Evolutionary conservation across 1,140 invertebrate species (phyloP).

Genomic region (Homalodisca vitripennis): DNA sequence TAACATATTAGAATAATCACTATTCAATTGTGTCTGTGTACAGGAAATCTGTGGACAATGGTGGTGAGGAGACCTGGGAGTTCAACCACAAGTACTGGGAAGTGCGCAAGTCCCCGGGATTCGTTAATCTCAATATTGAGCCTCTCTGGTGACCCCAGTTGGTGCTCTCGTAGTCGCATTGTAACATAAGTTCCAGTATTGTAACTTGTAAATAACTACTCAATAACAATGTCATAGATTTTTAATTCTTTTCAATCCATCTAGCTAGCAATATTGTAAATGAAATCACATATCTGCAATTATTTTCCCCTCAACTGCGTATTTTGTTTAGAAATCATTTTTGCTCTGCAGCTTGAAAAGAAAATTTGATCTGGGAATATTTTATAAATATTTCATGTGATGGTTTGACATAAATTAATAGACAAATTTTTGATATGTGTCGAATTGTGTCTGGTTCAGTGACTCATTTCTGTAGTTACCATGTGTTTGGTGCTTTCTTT

Average conservation of each 20-base stretch:
- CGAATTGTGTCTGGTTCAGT: background rate
- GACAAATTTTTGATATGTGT: background rate
- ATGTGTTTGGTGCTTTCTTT: background rate
- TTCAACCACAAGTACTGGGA: conserved; percentile 63
- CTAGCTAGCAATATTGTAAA: conserved; percentile 13
- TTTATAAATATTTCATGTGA: background rate
- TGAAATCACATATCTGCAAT: conserved; percentile 13
- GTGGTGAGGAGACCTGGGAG: conserved; percentile 60
- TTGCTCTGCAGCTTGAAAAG: background rate
- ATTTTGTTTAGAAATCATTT: background rate
- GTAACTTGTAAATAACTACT: conserved; percentile 2
- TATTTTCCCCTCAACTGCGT: background rate
- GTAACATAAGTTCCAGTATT: conserved; percentile 13
- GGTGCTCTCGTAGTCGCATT: background rate
- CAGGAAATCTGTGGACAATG: conserved; percentile 26
- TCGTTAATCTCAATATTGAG: conserved; percentile 55
- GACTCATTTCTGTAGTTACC: background rate
- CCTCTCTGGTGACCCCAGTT: conserved; percentile 52
- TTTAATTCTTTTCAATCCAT: conserved; percentile 3
- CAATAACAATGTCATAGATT: background rate
- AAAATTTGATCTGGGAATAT: background rate
- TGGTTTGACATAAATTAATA: background rate
- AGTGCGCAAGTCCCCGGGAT: conserved; percentile 55
- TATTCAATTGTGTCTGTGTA: conserved; percentile 8
- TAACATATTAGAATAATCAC: no score